Percentiles rank a stretch among this genome's conserved stretches.
Conservation (phyloP, 2,888 invertebrate species). For the Drosophila subquinaria region DNA sequence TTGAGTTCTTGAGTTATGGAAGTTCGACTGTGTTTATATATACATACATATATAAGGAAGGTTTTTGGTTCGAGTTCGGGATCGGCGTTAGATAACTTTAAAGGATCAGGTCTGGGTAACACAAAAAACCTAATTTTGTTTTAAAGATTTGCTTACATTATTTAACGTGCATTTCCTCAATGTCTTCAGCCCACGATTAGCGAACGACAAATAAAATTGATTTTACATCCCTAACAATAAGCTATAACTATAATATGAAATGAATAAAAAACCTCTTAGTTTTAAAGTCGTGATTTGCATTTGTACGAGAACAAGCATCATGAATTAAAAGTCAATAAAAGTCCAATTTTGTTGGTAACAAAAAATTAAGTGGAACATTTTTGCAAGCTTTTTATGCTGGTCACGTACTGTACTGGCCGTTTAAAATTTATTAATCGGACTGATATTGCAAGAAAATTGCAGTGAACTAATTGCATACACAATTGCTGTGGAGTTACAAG, state of each 20-base stretch:
- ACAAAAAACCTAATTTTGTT: too few species aligned
- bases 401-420: conserved; percentile 15
- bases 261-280: conserved; percentile 2
- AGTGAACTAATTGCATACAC: conserved; percentile 32
- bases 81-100: too few species aligned
- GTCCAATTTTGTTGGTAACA: not conserved
- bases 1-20: too few species aligned
- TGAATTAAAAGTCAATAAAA: conserved; percentile 15
- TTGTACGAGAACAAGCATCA: conserved; percentile 12
- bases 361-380: conserved; percentile 1
- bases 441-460: conserved; percentile 17
- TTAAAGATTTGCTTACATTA: too few species aligned
- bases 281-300: conserved; percentile 5
- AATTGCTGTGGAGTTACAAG: conserved; percentile 12
- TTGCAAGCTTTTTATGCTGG: conserved; percentile 10
- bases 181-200: too few species aligned
- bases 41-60: too few species aligned
- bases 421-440: conserved; percentile 35
- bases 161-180: too few species aligned
- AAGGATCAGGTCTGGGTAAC: too few species aligned
- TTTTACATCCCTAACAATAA: conserved; percentile 20
- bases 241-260: not conserved
- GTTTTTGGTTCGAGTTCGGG: too few species aligned
- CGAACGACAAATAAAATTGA: not conserved
- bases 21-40: too few species aligned